Conservation (phyloP, 2,888 invertebrate genomes). For the Augiades crinisus region DNA sequence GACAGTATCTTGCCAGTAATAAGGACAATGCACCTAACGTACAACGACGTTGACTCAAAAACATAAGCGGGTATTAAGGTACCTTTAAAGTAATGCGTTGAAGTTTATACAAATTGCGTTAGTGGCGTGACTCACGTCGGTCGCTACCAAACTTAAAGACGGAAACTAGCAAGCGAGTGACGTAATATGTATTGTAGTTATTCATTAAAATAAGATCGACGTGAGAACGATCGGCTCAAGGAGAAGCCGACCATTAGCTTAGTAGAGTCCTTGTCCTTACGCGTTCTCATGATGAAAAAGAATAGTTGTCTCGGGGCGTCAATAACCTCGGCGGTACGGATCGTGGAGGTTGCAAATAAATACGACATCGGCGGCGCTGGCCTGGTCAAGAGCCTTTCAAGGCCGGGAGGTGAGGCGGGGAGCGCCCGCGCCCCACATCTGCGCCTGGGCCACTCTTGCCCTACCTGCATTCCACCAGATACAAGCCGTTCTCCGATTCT, state of each 20-base stretch:
- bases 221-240: slow-evolving; percentile 75
- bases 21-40: slow-evolving; percentile 33
- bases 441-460: slow-evolving; percentile 60
- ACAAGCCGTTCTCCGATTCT: slow-evolving; percentile 41
- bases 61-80: slow-evolving; percentile 12
- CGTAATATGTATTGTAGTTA: slow-evolving; percentile 77
- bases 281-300: slow-evolving; percentile 62
- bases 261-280: slow-evolving; percentile 44
- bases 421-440: slow-evolving; percentile 68
- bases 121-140: slow-evolving; percentile 75
- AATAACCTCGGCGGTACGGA: slow-evolving; percentile 79
- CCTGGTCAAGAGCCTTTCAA: slow-evolving; percentile 82
- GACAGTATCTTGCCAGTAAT: slow-evolving; percentile 23
- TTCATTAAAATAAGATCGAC: slow-evolving; percentile 72
- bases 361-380: slow-evolving; percentile 74
- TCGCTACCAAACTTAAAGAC: slow-evolving; percentile 73
- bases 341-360: slow-evolving; percentile 80
- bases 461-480: slow-evolving; percentile 64
- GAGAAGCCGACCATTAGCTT: slow-evolving; percentile 61
- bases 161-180: slow-evolving; percentile 75
- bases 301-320: slow-evolving; percentile 65
- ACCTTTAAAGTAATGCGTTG: slow-evolving; percentile 10
- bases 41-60: slow-evolving; percentile 22
- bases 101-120: slow-evolving; percentile 54
- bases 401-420: slow-evolving; percentile 78